phyloP scores from a whole-genome alignment of 2,113 vertebrate species.

The Microcebus griseorufus region DNA sequence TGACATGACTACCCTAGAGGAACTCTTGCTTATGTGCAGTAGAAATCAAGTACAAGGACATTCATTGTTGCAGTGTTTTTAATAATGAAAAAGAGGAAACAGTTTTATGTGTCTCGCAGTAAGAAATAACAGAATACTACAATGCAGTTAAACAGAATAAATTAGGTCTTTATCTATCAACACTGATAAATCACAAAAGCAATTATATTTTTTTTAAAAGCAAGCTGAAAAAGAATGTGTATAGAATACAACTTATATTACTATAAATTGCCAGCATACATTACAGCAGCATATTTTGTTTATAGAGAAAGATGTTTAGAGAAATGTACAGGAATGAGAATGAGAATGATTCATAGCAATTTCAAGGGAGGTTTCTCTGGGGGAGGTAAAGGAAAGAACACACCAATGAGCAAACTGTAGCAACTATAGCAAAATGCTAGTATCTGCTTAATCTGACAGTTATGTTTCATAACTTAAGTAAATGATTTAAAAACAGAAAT shows the following conservation, averaged over 20 bases:
- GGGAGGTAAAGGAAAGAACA: not conserved
- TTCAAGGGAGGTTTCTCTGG: not conserved
- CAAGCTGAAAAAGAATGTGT: not conserved
- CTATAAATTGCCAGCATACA: not conserved
- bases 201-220: not conserved
- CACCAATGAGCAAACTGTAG: not conserved
- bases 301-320: not conserved
- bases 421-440: not conserved
- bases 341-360: not conserved
- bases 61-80: not conserved
- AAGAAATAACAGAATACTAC: not conserved
- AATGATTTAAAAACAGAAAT: conserved; percentile 27
- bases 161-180: not conserved
- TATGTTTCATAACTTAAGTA: conserved; percentile 18
- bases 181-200: not conserved
- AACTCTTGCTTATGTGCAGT: not conserved
- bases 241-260: not conserved
- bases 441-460: not conserved
- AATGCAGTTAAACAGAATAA: not conserved
- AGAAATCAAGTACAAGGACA: not conserved
- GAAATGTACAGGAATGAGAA: not conserved
- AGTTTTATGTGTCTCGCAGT: not conserved
- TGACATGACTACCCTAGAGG: not conserved
- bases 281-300: not conserved
- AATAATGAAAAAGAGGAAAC: not conserved